Conservation (phyloP, 1,140 invertebrate genomes). For the Calosoma granatense region DNA sequence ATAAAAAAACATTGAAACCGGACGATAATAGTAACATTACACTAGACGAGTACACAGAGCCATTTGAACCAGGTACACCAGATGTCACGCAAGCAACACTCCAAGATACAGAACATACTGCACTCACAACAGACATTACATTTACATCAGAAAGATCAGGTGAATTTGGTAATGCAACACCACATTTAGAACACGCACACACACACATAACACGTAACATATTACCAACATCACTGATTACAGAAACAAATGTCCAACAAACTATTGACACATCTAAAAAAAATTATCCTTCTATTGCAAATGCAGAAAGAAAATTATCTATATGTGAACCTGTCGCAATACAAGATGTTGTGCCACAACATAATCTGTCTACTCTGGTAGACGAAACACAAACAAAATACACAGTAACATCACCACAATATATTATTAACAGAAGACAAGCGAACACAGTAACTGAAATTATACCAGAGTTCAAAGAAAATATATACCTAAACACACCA, state of each 20-base stretch:
- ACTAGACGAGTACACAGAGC: neutral
- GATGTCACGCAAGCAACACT: neutral
- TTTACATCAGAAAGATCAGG: slow-evolving; percentile 2
- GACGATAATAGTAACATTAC: neutral
- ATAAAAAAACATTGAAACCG: slow-evolving; percentile 14
- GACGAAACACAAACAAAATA: neutral
- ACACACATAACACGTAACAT: neutral
- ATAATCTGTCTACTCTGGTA: neutral
- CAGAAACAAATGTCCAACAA: neutral
- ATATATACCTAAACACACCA: neutral
- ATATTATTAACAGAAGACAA: neutral
- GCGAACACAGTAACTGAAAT: slow-evolving; percentile 4
- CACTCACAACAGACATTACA: slow-evolving; percentile 1
- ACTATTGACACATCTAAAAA: neutral
- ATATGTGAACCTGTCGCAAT: neutral
- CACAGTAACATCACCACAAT: neutral
- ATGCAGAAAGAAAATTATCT: neutral
- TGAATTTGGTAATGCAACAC: neutral
- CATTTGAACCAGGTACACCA: neutral
- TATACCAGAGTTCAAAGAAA: neutral
- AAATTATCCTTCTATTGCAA: neutral
- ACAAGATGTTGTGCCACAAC: neutral
- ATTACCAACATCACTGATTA: neutral
- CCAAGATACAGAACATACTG: slow-evolving; percentile 2
- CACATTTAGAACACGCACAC: neutral